Conservation (phyloP, 2,797 vertebrate species). For the Crypturellus tataupa region DNA sequence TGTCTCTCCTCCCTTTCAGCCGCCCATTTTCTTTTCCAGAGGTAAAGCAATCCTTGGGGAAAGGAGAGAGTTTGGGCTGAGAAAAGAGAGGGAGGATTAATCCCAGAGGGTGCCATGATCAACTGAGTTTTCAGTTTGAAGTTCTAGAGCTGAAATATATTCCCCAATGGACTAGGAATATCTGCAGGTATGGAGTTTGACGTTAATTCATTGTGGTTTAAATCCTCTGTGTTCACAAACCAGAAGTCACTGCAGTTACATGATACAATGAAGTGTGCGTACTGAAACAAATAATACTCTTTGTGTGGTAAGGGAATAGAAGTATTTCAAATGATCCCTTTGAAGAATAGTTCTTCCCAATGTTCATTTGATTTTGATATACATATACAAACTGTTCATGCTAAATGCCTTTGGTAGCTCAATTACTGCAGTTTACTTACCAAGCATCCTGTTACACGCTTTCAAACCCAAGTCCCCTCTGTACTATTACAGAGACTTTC, state of each 20-base stretch:
- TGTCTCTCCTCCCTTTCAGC: background rate
- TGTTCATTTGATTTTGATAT: conserved; percentile 67
- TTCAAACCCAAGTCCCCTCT: conserved; percentile 62
- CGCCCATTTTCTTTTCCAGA: background rate
- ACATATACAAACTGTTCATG: conserved; percentile 50
- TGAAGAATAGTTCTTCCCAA: conserved; percentile 57
- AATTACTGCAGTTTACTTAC: conserved; percentile 66
- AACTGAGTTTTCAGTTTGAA: conserved; percentile 29
- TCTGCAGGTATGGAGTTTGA: conserved; percentile 25
- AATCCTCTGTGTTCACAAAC: conserved; percentile 30
- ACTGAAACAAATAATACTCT: conserved; percentile 14
- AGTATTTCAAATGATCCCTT: conserved; percentile 41
- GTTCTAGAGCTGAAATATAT: conserved; percentile 23
- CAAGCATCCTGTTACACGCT: conserved; percentile 55
- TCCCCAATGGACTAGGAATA: conserved; percentile 13
- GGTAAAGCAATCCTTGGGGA: background rate
- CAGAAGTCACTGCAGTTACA: background rate
- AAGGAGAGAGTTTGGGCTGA: background rate
- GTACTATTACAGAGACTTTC: conserved; percentile 70
- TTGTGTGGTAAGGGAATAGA: conserved; percentile 32
- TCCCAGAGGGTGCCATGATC: background rate
- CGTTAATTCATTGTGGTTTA: conserved; percentile 13
- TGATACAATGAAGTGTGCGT: background rate
- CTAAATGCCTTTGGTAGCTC: conserved; percentile 59
- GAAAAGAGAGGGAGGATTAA: background rate